Percentiles rank a stretch among this genome's conserved stretches.
phyloP scores from a whole-genome alignment of 2,888 invertebrate genomes.

The Pseudoips prasinana region DNA sequence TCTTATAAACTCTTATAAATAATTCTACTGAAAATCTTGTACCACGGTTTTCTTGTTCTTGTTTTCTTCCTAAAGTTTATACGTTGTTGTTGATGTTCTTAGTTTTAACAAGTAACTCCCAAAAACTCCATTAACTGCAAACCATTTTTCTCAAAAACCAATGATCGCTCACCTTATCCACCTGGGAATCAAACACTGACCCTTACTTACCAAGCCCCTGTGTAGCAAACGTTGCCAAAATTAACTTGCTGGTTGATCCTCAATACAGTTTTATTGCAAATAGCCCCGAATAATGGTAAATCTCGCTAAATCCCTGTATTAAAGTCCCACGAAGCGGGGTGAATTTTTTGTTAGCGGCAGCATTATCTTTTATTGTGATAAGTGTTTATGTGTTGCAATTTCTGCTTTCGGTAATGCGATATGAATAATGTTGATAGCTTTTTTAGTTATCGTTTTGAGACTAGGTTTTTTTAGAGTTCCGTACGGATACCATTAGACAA shows the following conservation, averaged over 20 bases:
- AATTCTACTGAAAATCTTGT: too few species aligned
- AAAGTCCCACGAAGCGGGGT: conserved; percentile 45
- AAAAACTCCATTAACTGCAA: conserved; percentile 9
- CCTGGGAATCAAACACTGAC: conserved; percentile 51
- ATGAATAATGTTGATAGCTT: conserved; percentile 24
- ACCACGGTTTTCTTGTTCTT: too few species aligned
- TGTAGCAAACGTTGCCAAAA: conserved; percentile 47
- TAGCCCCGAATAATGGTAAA: conserved; percentile 66
- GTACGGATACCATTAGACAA: too few species aligned
- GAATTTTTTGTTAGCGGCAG: conserved; percentile 47
- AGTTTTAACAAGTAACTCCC: too few species aligned
- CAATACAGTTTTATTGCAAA: conserved; percentile 73
- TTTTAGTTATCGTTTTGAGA: neutral
- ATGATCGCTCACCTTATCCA: conserved; percentile 37
- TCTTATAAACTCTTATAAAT: too few species aligned
- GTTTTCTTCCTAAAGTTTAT: too few species aligned
- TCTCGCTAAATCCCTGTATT: conserved; percentile 65
- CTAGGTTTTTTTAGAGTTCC: neutral
- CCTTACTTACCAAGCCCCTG: conserved; percentile 34
- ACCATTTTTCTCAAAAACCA: conserved; percentile 25
- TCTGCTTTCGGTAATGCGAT: conserved; percentile 22
- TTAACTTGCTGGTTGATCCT: conserved; percentile 61
- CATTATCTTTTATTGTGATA: conserved; percentile 67
- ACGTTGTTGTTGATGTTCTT: too few species aligned
- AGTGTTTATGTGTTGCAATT: conserved; percentile 54